Evolutionary conservation across 2,797 vertebrate species (phyloP), one percentile per base, ranked within the genome.

Genomic region (Astyanax mexicanus): DNA sequence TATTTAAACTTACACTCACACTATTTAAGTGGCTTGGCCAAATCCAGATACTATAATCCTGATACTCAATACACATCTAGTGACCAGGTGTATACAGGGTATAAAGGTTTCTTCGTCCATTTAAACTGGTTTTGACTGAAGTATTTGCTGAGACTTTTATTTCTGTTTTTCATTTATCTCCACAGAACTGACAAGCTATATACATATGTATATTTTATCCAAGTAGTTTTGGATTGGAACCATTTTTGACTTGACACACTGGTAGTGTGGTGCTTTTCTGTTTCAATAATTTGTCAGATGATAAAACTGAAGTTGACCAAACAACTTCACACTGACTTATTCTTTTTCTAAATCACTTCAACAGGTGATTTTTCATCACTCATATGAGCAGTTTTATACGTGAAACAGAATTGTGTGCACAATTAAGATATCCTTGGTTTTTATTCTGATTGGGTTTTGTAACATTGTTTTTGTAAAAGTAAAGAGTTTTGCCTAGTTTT

Each of bases 111-210:
- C n/a, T 57, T 55, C 65, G 66, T 37, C n/a, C 38, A 32, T 17
- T 65, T 51, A n/a, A 57, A 55, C 35, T 55, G 8, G n/a, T 66
- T 74, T 74, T 12, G 52, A 25, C 1, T 35, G 4, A 21, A 40
- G 11, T 60, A 27, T 29, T 27, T 27, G 10, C 9, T 2, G 13
- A 57, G 15, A 45, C 1, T 21, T 21, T 49, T 21, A 4, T 38
- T 10, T 38, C n/a, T 35, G 29, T 5, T 2, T 32, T 37, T 35
- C 17, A 9, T 44, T 42, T 15, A 23, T 13, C 40, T 45, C 27
- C n/a, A 37, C n/a, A 60, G 64, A 68, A 57, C 13, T 51, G 42
- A 75, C 42, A 65, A 17, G 40, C 37, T 70, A 19, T 69, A n/a
- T n/a, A n/a, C n/a, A 12, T 13, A 6, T 19, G 19, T 52, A 23